Base-by-base conservation (phyloP, 92 coral and sea anemone species). In the Porites cylindrica region DNA sequence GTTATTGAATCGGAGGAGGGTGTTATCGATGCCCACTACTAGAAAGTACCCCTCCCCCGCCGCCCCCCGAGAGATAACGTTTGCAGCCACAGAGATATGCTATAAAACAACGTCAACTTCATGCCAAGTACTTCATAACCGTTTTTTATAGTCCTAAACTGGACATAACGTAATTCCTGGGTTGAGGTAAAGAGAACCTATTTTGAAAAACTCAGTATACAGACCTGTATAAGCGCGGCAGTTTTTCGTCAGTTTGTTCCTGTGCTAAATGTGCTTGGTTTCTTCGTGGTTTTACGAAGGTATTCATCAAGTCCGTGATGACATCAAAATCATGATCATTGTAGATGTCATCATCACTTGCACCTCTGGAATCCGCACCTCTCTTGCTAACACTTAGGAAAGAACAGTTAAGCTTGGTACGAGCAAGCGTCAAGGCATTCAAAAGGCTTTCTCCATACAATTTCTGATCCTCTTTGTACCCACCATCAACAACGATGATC, bases 381-480 rank as follows among this genome's bases (percentile, higher is more conserved):
- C 90, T 1, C 96, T 90, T 10, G 18, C 63, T 60, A 1, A 20
- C 23, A 38, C 87, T 79, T 24, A 71, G 32, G 26, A 88, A 88
- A 1, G 91, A 88, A 68, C 91, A 88, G 59, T 72, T 72, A 26
- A 88, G 83, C 83, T 84, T 75, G 17, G 62, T 76, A n/a, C 91
- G 63, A 29, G 91, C 91, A 17, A 88, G 78, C 76, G 72, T 64
- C 74, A 88, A 76, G 20, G 91, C 88, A n/a, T 82, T 14, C 50
- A 88, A 29, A 53, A 82, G 69, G 53, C 74, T 54, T 4, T 70
- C 80, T 75, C 86, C 91, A 14, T 76, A 73, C 3, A 65, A 8
- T 4, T 64, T 58, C 53, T 82, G 60, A 4, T 60, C 62, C 7
- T 63, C 8, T 10, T 53, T 53, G 58, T 72, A 81, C 11, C 91